Evolutionary conservation across 37 sponge, comb jelly and placozoan species (phyloP), one percentile per base, ranked within the genome.

Genomic region (Dysidea cf. avara): DNA sequence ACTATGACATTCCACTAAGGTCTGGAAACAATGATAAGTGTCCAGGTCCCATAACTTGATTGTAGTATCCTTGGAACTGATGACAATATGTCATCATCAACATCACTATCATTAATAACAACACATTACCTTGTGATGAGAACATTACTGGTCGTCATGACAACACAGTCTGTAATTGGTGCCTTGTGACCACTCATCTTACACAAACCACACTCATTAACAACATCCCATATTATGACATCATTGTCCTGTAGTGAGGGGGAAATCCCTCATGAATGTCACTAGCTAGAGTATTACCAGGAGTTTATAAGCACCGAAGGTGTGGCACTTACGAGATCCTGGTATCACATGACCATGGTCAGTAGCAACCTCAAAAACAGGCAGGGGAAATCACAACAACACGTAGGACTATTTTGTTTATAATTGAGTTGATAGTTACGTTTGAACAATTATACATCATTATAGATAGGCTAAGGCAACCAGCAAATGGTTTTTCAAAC

Each of bases 21-120:
- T 96, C 61, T 88, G 80, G 79, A 90, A 92, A 64, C 97, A 96
- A 51, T 92, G 94, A 74, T 92, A 84, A 13, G 97, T 93, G 46
- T 83, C 84, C 66, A 96, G 56, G 66, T 92, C 95, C 97, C 97
- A 96, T 7, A 96, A 51, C 69, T 96, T 96, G 32, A 96, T 81
- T 29, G 83, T 55, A 2, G 87, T 82, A 68, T 96, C 97, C 59
- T 89, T 92, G 7, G 97, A 92, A 32, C 94, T 94, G 64, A 1
- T 18, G n/a, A 49, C 16, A 28, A 20, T 20, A 58, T 33, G 18
- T 5, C 56, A 54, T 68, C 53, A 53, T 68, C 20, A 25, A 68
- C 50, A n/a, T n/a, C 58, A 46, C 66, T 43, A 54, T 22, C 66
- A 55, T 60, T 1, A 35, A 71, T 61, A 26, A 18, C 1, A 21